phyloP scores from a whole-genome alignment of 2,888 invertebrate species.

The Drosophila falleni region DNA sequence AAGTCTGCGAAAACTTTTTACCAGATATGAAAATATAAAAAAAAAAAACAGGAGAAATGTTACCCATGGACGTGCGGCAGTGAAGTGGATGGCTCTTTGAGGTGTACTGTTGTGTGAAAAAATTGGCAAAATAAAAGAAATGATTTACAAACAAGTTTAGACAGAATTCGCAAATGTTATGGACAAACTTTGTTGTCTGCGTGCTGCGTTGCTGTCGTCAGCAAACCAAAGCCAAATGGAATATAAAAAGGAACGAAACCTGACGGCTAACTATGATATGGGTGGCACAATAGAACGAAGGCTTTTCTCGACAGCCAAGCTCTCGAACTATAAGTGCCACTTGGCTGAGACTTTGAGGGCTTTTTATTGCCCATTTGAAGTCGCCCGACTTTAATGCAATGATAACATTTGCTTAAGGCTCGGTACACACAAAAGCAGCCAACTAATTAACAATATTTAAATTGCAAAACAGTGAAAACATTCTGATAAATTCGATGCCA shows the following conservation, averaged over 20 bases:
- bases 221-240: slow-evolving; percentile 33
- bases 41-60: slow-evolving; percentile 20
- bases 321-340: slow-evolving; percentile 49
- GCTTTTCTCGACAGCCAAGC: slow-evolving; percentile 15
- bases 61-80: slow-evolving; percentile 2
- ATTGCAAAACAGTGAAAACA: slow-evolving; percentile 54
- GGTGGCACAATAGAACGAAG: slow-evolving; percentile 20
- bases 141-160: slow-evolving; percentile 80
- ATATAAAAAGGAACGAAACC: slow-evolving; percentile 41
- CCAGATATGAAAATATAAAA: slow-evolving; percentile 45
- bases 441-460: slow-evolving; percentile 77
- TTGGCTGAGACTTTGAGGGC: slow-evolving; percentile 31
- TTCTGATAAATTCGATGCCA: slow-evolving; percentile 67
- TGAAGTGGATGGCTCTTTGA: slow-evolving; percentile 63
- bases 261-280: slow-evolving; percentile 42
- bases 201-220: slow-evolving; percentile 65
- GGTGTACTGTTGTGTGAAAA: slow-evolving; percentile 78
- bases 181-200: slow-evolving; percentile 75
- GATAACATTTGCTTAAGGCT: slow-evolving; percentile 52
- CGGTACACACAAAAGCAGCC: slow-evolving; percentile 23
- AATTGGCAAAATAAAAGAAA: slow-evolving; percentile 80
- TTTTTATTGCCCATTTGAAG: slow-evolving; percentile 41
- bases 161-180: slow-evolving; percentile 75
- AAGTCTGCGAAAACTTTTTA: slow-evolving; percentile 73
- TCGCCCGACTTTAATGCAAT: slow-evolving; percentile 64